Evolutionary conservation across 1,140 invertebrate genomes (phyloP).

Genomic region (Pseudomyrmex pallidus): DNA sequence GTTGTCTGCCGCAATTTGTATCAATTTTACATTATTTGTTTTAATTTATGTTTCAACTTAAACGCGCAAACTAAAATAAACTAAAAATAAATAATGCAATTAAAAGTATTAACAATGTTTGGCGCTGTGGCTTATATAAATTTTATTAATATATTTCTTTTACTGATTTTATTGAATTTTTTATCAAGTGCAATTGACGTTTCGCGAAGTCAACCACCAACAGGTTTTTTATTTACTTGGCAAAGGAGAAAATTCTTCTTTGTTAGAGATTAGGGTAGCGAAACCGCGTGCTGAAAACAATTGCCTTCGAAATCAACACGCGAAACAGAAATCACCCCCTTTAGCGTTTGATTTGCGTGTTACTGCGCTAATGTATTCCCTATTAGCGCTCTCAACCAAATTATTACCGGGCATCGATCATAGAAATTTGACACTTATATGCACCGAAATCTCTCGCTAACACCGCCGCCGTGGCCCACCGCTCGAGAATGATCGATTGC

Average conservation of each 20-base stretch:
- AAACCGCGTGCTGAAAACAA: not conserved
- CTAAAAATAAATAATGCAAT: too few species aligned
- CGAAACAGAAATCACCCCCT: constrained; percentile 8
- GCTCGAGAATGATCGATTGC: constrained; percentile 73
- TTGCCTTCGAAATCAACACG: not conserved
- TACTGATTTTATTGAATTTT: too few species aligned
- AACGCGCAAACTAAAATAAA: too few species aligned
- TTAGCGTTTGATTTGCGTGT: constrained; percentile 30
- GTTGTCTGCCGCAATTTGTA: too few species aligned
- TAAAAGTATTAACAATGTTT: too few species aligned
- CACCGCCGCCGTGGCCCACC: constrained; percentile 47
- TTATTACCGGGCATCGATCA: constrained; percentile 78
- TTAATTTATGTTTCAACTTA: too few species aligned
- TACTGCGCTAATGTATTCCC: constrained; percentile 41
- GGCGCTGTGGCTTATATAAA: too few species aligned
- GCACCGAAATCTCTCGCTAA: constrained; percentile 75
- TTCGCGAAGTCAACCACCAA: not conserved
- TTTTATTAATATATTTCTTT: too few species aligned
- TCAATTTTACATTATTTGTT: too few species aligned
- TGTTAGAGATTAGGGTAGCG: too few species aligned
- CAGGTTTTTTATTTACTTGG: not conserved
- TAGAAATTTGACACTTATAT: constrained; percentile 79
- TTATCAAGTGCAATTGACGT: too few species aligned
- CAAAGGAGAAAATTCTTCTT: not conserved
- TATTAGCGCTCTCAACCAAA: constrained; percentile 63